Evolutionary conservation across 2,797 vertebrate species (phyloP).

Genomic region (Pteropus rufus): DNA sequence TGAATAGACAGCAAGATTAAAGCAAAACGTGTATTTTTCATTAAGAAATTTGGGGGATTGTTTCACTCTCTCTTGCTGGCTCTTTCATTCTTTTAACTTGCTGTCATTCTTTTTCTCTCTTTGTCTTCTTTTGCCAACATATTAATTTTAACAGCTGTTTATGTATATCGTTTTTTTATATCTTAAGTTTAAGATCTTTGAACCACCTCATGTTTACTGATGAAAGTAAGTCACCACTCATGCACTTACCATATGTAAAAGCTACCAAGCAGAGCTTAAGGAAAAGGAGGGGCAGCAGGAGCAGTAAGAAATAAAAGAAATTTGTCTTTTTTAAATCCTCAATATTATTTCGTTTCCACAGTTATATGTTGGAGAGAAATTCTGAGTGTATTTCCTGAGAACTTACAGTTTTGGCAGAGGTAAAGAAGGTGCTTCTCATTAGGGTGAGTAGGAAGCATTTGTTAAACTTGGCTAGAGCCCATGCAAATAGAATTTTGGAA

Average conservation of each 20-base stretch:
- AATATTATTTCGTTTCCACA: neutral
- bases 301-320: neutral
- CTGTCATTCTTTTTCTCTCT: neutral
- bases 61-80: neutral
- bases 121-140: neutral
- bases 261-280: neutral
- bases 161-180: neutral
- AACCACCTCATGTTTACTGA: neutral
- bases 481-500: constrained; percentile 21
- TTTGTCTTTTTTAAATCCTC: neutral
- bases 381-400: neutral
- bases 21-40: neutral
- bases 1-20: neutral
- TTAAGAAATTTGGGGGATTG: neutral
- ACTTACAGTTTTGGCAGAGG: neutral
- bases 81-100: neutral
- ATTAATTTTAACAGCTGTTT: neutral
- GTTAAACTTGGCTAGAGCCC: neutral
- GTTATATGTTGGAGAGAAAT: neutral
- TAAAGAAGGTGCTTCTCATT: neutral
- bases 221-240: neutral
- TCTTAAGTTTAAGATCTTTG: neutral
- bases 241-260: neutral
- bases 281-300: neutral
- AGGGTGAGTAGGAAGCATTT: neutral